Evolutionary conservation across 2,888 invertebrate species (phyloP), one percentile per base, ranked within the genome.

Genomic region (Bibio marci): DNA sequence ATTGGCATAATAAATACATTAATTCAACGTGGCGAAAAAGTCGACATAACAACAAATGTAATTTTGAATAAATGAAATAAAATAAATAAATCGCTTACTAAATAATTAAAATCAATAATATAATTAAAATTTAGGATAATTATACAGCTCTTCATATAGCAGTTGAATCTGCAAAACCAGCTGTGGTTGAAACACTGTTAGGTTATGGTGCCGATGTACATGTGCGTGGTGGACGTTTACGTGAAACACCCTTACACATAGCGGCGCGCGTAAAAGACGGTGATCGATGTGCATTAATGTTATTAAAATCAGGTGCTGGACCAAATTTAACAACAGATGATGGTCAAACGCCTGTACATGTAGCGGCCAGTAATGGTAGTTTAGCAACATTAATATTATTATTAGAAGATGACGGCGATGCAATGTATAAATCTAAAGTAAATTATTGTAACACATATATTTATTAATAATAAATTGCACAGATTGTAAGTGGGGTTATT

Each of bases 181-280:
- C 83, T 7, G 92, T 94, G 3, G 94, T 95, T 18, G 95, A 97
- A 64, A 90, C 91, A 0, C 66, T 98, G 39, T 65, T 97, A 4
- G 98, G 97, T 1, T 92, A 85, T 55, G 98, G 98, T 15, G 97
- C 97, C 2, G 90, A 94, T 56, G 94, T 98, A 3, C 94, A 97
- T 61, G 82, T 95, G 18, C 75, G 90, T 55, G 88, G 88, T 25
- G 90, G 90, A 1, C 78, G 76, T 52, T 70, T 83, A 44, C 75
- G 81, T 33, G 97, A 98, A 63, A 97, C 98, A 0, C 91, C 98
- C 0, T 66, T 98, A 27, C 98, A 98, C 56, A 91, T 98, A 44
- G 94, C 94, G n/a, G 88, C 94, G 0, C 70, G 92, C 46, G 87
- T 91, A 42, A 79, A 79, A 50, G 92, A 86, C 50, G 88, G 87